These are phyloP conservation scores for Tetramorium parvispinum DNA, from an alignment of 1,140 invertebrate genomes.

Conservation along the genomic window DNA sequence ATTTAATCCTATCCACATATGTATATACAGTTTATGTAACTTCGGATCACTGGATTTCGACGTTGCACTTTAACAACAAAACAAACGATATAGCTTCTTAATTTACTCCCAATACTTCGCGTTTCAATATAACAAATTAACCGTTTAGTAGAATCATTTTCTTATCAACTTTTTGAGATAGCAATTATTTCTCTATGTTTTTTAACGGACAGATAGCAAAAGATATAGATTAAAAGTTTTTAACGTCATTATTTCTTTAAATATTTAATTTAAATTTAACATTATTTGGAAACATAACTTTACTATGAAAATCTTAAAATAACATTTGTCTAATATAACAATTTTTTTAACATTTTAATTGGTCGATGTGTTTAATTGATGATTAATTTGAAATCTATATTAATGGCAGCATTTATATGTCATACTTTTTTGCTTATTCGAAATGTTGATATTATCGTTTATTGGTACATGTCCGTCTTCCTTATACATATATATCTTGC, in stretches of 20 bases:
- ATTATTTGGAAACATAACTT: neutral
- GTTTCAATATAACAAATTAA: constrained; percentile 15
- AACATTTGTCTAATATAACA: neutral
- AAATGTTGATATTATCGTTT: neutral
- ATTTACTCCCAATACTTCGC: neutral
- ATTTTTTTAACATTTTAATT: neutral
- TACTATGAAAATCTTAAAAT: neutral
- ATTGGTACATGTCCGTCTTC: neutral
- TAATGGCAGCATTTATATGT: neutral
- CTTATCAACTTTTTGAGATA: neutral
- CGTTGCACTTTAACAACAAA: constrained; percentile 22
- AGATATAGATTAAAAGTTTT: neutral
- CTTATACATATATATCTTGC: neutral
- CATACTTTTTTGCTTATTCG: neutral
- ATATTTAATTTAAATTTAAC: neutral
- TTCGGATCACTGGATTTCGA: constrained; percentile 21
- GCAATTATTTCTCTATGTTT: neutral
- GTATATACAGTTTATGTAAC: constrained; percentile 5
- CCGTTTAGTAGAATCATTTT: neutral
- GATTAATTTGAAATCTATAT: neutral
- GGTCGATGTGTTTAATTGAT: neutral
- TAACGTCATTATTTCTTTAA: neutral
- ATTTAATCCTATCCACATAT: constrained; percentile 33
- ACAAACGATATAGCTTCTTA: constrained; percentile 30
- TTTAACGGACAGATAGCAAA: neutral